Base-by-base conservation (phyloP, 2,888 invertebrate species). In the Eupithecia subfuscata region DNA sequence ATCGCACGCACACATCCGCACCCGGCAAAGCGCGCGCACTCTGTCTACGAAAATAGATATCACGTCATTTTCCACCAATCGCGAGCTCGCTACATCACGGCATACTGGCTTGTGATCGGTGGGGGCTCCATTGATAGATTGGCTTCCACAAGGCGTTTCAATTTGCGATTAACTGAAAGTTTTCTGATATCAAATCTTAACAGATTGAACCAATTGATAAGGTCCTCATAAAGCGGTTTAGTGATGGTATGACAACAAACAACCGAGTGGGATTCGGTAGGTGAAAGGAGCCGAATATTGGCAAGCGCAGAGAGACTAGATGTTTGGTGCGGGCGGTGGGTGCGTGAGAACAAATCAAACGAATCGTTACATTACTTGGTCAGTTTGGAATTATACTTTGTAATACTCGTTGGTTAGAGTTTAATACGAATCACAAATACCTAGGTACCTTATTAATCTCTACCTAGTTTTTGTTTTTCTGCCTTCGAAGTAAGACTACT, bases 81-180 rank as follows among this genome's bases (percentile, higher is more conserved):
- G 79, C n/a, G 79, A n/a, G 9, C 64, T 65, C 43, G 75, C 76
- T 79, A 78, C 76, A 92, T 93, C 91, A 89, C 95, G 93, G 79
- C 84, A 94, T 87, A 83, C 81, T 79, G 72, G 71, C 75, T 78
- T 78, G 78, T 83, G 81, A 93, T 92, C 93, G 92, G 94, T 82
- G 76, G 86, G 90, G 90, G 87, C 88, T 88, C 86, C 89, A 91
- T 91, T 91, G 91, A 91, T 89, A 91, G 91, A 93, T 91, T 91
- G 90, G 88, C 87, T 89, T 88, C 89, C 88, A 88, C 85, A 88
- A 88, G 89, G 86, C 90, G 89, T 92, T 92, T 92, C 90, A 91
- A 91, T 93, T 93, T 84, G 91, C 91, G 91, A 91, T 93, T 92
- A 93, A 93, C 91, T 89, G 90, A 92, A 92, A 92, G 87, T 92